These are phyloP conservation scores for Cremastinae sp. DNA, from an alignment of 2,888 invertebrate genomes.

Conservation along the genomic window DNA sequence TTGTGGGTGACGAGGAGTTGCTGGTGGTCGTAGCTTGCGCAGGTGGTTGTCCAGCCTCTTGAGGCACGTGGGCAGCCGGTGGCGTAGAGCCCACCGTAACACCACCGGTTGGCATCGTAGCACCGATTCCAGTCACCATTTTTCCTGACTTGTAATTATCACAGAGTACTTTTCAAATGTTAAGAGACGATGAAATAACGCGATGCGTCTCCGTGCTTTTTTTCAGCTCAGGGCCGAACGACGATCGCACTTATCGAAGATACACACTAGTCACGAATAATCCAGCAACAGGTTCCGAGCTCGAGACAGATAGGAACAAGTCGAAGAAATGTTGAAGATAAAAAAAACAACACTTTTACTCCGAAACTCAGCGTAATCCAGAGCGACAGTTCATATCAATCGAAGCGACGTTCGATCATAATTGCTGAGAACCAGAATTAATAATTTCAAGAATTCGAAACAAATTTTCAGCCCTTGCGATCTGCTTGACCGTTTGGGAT, in stretches of 20 bases:
- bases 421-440: not conserved
- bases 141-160: slow-evolving; percentile 54
- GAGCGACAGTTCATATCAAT: slow-evolving; percentile 28
- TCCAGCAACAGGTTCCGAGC: too few species aligned
- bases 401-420: too few species aligned
- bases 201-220: not conserved
- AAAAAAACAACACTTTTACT: not conserved
- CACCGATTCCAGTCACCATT: slow-evolving; percentile 79
- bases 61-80: slow-evolving; percentile 78
- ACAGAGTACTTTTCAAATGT: slow-evolving; percentile 44
- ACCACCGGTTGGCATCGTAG: slow-evolving; percentile 78
- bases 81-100: slow-evolving; percentile 78
- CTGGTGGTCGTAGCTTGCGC: slow-evolving; percentile 73
- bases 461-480: slow-evolving; percentile 2
- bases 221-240: not conserved
- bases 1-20: slow-evolving; percentile 62
- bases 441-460: not conserved
- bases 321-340: too few species aligned
- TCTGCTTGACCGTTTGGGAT: not conserved
- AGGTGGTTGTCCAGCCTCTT: slow-evolving; percentile 78
- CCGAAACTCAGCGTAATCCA: too few species aligned
- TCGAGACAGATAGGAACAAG: too few species aligned
- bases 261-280: too few species aligned
- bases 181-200: too few species aligned
- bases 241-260: slow-evolving; percentile 6